These are phyloP conservation scores for Enhydra lutris DNA, from an alignment of 2,113 vertebrate genomes.

Conservation along the genomic window DNA sequence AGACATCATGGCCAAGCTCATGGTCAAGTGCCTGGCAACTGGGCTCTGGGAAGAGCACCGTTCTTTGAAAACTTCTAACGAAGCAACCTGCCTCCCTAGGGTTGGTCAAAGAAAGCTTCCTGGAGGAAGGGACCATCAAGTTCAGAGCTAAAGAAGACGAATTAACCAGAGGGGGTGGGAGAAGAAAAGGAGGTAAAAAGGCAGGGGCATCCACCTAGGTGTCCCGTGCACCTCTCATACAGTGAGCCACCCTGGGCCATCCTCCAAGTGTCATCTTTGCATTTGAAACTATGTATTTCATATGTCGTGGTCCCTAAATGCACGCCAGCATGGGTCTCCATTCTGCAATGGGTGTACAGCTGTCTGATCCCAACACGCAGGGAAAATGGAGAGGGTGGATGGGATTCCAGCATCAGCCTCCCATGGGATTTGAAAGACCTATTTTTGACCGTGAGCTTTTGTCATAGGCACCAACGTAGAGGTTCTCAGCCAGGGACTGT, in stretches of 20 bases:
- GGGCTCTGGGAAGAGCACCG: background rate
- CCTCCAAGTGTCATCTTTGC: background rate
- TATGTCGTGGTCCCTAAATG: background rate
- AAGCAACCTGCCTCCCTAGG: background rate
- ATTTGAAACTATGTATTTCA: background rate
- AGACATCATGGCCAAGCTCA: background rate
- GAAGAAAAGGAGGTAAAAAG: background rate
- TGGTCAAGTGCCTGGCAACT: background rate
- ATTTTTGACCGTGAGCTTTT: background rate
- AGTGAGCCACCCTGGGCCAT: background rate
- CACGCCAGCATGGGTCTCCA: background rate
- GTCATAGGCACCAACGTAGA: rapidly evolving
- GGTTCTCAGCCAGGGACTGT: background rate
- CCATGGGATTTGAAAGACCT: background rate
- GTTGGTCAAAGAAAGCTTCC: background rate
- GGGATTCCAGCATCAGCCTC: background rate
- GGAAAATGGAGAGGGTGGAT: background rate
- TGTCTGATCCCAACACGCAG: background rate
- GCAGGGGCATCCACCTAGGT: background rate
- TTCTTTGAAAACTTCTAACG: background rate
- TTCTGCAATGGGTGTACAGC: background rate
- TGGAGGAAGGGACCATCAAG: background rate
- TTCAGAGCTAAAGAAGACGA: background rate
- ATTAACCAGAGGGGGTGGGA: background rate
- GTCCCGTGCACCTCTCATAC: rapidly evolving